These are phyloP conservation scores for Parapristionchus giblindavisi DNA, from an alignment of 2,888 invertebrate genomes.

Conservation along the genomic window DNA sequence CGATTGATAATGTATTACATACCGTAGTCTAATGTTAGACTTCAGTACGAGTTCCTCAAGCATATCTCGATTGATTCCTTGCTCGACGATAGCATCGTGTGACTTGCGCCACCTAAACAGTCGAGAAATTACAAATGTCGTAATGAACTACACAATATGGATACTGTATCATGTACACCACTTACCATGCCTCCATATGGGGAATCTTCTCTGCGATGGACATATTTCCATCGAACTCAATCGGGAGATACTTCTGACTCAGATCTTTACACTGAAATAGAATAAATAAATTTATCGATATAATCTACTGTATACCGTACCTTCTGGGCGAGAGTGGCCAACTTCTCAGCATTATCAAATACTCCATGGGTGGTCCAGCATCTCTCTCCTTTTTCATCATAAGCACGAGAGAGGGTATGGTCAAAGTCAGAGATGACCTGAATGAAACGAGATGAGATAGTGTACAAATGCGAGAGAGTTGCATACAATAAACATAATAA, in stretches of 20 bases:
- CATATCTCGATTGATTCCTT: not conserved
- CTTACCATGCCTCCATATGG: slow-evolving; percentile 73
- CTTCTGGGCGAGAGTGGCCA: slow-evolving; percentile 55
- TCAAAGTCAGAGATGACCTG: slow-evolving; percentile 69
- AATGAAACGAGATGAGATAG: not conserved
- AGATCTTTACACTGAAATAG: slow-evolving; percentile 55
- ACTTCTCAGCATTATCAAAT: slow-evolving; percentile 58
- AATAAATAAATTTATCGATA: not conserved
- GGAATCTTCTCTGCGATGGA: slow-evolving; percentile 72
- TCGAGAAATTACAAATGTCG: not conserved
- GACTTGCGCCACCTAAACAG: slow-evolving; percentile 29
- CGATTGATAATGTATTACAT: not conserved
- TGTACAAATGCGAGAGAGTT: too few species aligned
- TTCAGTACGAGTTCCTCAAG: slow-evolving; percentile 25
- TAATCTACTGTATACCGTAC: slow-evolving; percentile 30
- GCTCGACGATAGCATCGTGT: slow-evolving; percentile 24
- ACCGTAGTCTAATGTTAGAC: slow-evolving; percentile 32
- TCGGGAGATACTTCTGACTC: slow-evolving; percentile 59
- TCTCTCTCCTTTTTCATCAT: slow-evolving; percentile 57
- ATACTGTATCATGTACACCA: not conserved
- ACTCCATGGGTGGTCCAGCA: slow-evolving; percentile 68
- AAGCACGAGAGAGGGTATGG: slow-evolving; percentile 63
- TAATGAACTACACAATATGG: not conserved
- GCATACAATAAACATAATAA: too few species aligned
- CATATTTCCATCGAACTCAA: slow-evolving; percentile 71